Evolutionary conservation across 1,140 invertebrate species (phyloP).

Genomic region (Globodera rostochiensis): DNA sequence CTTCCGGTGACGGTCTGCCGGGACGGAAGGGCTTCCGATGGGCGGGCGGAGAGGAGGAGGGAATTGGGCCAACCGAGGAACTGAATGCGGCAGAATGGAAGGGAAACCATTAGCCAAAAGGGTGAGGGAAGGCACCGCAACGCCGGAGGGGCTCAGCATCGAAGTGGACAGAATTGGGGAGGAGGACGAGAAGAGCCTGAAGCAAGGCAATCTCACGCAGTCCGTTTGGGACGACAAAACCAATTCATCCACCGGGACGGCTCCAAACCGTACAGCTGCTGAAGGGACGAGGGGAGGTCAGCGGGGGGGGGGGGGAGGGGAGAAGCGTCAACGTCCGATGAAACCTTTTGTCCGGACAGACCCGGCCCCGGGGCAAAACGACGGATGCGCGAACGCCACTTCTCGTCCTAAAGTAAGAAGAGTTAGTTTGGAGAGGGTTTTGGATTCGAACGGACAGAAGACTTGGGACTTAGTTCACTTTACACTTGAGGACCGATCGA

Average conservation of each 20-base stretch:
- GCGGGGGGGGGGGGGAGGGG: background rate
- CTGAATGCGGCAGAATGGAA: background rate
- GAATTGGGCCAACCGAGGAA: constrained; percentile 59
- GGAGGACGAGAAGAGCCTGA: constrained; percentile 25
- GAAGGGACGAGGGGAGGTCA: no score
- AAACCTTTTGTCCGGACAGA: background rate
- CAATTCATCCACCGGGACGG: constrained; percentile 10
- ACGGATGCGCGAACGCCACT: constrained; percentile 21
- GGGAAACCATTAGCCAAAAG: background rate
- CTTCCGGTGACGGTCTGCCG: constrained; percentile 43
- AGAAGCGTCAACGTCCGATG: background rate
- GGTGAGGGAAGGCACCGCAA: constrained; percentile 30
- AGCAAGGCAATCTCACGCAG: constrained; percentile 8
- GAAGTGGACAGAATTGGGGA: constrained; percentile 55
- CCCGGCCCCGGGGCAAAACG: constrained; percentile 21
- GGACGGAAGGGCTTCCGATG: constrained; percentile 35
- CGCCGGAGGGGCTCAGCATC: constrained; percentile 44
- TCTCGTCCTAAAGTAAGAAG: constrained; percentile 18
- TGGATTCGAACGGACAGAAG: no score
- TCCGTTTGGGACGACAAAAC: background rate
- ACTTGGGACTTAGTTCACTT: no score
- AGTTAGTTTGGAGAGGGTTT: background rate
- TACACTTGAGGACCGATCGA: no score
- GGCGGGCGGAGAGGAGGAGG: constrained; percentile 36
- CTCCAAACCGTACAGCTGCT: background rate